phyloP scores from a whole-genome alignment of 53 echinoderm and acorn worm genomes.

The Holothuria leucospilota region DNA sequence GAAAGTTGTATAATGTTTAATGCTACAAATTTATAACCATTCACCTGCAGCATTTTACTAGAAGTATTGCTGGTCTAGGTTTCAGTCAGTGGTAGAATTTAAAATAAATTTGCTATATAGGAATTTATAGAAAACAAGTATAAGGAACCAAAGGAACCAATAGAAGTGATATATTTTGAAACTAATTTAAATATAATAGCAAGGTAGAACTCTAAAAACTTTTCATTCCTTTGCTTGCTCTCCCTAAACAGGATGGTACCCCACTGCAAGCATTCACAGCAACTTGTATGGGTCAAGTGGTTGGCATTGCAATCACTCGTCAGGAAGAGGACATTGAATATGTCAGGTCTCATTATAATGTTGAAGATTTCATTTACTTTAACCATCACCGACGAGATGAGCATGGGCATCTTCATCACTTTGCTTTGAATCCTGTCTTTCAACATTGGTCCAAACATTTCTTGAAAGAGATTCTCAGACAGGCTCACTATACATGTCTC shows the following conservation, averaged over 20 bases:
- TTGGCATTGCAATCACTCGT: conserved; percentile 90
- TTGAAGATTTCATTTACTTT: conserved; percentile 99
- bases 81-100: too few relatives aligned
- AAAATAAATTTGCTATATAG: too few relatives aligned
- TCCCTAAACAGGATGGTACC: conserved; percentile 77
- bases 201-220: neutral
- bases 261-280: conserved; percentile 94
- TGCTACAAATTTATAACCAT: too few relatives aligned
- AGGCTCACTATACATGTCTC: conserved; percentile 89
- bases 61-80: too few relatives aligned
- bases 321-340: conserved; percentile 97
- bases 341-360: conserved; percentile 97
- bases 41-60: too few relatives aligned
- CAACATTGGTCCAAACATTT: conserved; percentile 91
- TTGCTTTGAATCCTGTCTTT: conserved; percentile 92
- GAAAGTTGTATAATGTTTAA: too few relatives aligned
- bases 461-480: conserved; percentile 90
- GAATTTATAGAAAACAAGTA: too few relatives aligned
- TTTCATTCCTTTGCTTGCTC: neutral
- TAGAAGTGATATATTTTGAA: too few relatives aligned
- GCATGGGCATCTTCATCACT: conserved; percentile 96
- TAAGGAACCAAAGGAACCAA: too few relatives aligned
- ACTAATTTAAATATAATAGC: too few relatives aligned
- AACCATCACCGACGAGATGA: conserved; percentile 97
- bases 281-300: conserved; percentile 86